Base-by-base conservation (phyloP, 1,140 invertebrate species). In the Bombus turneri region DNA sequence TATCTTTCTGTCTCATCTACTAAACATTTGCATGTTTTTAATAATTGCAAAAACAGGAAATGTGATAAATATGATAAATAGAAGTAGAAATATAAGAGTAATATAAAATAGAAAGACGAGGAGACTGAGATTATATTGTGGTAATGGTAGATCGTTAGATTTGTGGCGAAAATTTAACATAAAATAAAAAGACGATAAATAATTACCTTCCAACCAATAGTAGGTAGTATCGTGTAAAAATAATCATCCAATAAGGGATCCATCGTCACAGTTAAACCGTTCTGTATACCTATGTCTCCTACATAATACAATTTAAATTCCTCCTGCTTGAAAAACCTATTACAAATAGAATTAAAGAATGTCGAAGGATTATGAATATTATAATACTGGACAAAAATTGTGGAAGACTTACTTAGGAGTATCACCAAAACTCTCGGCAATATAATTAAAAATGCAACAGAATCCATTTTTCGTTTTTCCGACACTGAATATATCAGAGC, bases 401-500 rank as follows among this genome's bases (percentile, higher is more conserved):
- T 9, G 12, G 0, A 1, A 37, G 28, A 85, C 82, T 89, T 71
- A 92, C 91, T 28, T 37, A 1, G n/a, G 37, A 25, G 86, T 43
- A 53, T 93, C 88, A 28, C 91, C 88, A 0, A 37, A 62, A n/a
- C 28, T 10, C 75, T 88, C 86, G 3, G 86, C 81, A 10, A 88
- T 43, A 73, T 96, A 96, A 91, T 96, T 96, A 86, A 96, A 96
- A 4, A 94, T 92, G 81, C 96, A 97, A 88, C 96, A 96, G 86
- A 94, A 96, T 39, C 96, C 96, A 22, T 95, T 93, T 25, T 94
- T 93, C 2, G 96, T 96, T 13, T 94, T 94, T 9, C 94, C 93
- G 4, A 94, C 88, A 0, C 71, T 28, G 87, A 96, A 96, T 22
- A 96, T 83, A 0, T 93, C 86, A 0, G 87, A 88, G 78, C 96